Conservation (phyloP, 2,797 vertebrate species). For the Hoplostethus atlanticus region DNA sequence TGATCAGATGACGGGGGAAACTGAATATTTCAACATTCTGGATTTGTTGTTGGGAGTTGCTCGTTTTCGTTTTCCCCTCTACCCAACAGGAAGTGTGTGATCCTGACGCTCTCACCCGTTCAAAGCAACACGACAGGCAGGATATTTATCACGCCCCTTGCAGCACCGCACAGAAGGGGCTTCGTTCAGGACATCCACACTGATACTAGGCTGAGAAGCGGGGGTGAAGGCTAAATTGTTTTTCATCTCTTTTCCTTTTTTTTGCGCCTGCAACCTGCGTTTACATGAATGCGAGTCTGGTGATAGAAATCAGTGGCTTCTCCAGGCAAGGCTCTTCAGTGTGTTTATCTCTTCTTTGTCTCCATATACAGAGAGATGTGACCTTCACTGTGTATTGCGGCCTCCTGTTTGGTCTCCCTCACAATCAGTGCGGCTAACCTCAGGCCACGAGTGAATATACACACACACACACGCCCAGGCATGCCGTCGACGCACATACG, state of each 20-base stretch:
- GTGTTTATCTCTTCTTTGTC: slow-evolving; percentile 33
- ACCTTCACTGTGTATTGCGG: slow-evolving; percentile 19
- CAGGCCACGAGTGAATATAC: slow-evolving; percentile 30
- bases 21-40: slow-evolving; percentile 20
- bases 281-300: slow-evolving; percentile 23
- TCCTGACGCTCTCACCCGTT: slow-evolving; percentile 23
- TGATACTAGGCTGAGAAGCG: not conserved
- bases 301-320: slow-evolving; percentile 20
- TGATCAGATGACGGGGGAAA: slow-evolving; percentile 50
- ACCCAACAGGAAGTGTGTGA: slow-evolving; percentile 42
- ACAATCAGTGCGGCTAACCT: slow-evolving; percentile 36
- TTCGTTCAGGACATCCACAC: slow-evolving; percentile 21
- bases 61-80: slow-evolving; percentile 25
- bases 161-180: not conserved
- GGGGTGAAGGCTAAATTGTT: not conserved
- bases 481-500: too few relatives aligned
- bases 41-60: slow-evolving; percentile 27
- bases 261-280: slow-evolving; percentile 5
- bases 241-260: not conserved
- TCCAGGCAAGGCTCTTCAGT: not conserved
- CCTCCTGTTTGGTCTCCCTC: slow-evolving; percentile 48
- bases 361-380: slow-evolving; percentile 26
- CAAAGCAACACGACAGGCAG: slow-evolving; percentile 1
- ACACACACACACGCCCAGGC: slow-evolving; percentile 17
- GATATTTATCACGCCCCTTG: not conserved